Evolutionary conservation across 35 echinoderm and acorn worm species (phyloP).

Genomic region (Holothuria glaberrima): DNA sequence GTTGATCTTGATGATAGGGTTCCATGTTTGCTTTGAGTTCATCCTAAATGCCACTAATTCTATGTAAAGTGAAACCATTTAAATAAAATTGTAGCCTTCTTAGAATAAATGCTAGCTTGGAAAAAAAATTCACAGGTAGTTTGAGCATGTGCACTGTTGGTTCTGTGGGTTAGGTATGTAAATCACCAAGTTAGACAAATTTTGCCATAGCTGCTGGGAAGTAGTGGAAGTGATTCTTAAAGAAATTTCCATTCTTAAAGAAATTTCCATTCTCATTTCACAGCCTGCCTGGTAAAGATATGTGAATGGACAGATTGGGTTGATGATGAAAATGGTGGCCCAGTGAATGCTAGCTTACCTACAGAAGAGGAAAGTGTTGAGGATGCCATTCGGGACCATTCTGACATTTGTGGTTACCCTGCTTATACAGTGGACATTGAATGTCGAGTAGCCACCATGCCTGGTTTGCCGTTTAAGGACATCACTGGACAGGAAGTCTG

Average conservation of each 20-base stretch:
- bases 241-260: neutral
- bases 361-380: constrained; percentile 30
- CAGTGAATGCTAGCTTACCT: neutral
- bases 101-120: too few relatives aligned
- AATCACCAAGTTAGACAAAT: too few relatives aligned
- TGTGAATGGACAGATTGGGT: constrained; percentile 30
- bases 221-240: too few relatives aligned
- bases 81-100: too few relatives aligned
- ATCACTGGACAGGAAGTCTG: constrained; percentile 50
- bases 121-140: too few relatives aligned
- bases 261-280: neutral
- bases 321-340: constrained; percentile 33
- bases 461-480: constrained; percentile 6
- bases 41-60: too few relatives aligned
- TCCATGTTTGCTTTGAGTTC: too few relatives aligned
- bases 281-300: constrained; percentile 36
- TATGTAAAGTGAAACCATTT: too few relatives aligned
- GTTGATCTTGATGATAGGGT: too few relatives aligned
- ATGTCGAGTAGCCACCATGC: constrained; percentile 1
- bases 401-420: constrained; percentile 37
- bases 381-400: neutral
- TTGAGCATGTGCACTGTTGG: too few relatives aligned
- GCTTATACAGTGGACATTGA: constrained; percentile 44
- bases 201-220: too few relatives aligned
- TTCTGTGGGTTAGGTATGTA: too few relatives aligned